Conservation (phyloP, 2,797 vertebrate genomes). For the Micrastur ruficollis region DNA sequence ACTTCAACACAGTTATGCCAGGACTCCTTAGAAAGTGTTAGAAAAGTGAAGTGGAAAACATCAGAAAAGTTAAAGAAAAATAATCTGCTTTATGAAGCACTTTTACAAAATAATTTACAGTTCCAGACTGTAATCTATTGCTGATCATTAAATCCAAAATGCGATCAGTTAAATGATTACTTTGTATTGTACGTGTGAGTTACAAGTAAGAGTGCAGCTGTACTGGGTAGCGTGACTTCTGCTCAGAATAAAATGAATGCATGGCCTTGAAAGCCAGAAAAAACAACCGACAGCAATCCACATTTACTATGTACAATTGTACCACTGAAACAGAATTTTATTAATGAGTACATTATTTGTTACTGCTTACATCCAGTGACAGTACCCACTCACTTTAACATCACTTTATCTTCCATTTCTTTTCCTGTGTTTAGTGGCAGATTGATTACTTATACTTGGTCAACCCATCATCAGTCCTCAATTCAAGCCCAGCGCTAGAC, state of each 20-base stretch:
- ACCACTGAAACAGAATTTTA: not conserved
- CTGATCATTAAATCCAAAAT: not conserved
- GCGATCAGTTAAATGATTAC: not conserved
- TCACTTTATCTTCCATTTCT: not conserved
- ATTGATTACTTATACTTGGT: not conserved
- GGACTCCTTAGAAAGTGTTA: not conserved
- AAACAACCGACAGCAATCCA: not conserved
- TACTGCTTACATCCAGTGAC: not conserved
- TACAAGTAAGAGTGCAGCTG: constrained; percentile 10
- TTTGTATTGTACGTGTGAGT: not conserved
- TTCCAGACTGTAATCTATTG: not conserved
- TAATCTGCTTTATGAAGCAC: not conserved
- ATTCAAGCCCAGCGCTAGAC: not conserved
- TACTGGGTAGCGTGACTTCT: not conserved
- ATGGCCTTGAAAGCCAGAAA: not conserved
- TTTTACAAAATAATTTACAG: not conserved
- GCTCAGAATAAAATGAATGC: not conserved
- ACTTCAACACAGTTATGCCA: not conserved
- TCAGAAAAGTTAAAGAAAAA: not conserved
- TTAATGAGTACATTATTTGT: not conserved
- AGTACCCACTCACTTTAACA: not conserved
- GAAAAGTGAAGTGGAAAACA: not conserved
- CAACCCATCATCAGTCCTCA: not conserved
- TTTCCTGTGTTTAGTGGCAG: not conserved
- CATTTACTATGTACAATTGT: not conserved